Conservation (phyloP, 2,797 vertebrate genomes). For the Sebastiscus albofasciatus region DNA sequence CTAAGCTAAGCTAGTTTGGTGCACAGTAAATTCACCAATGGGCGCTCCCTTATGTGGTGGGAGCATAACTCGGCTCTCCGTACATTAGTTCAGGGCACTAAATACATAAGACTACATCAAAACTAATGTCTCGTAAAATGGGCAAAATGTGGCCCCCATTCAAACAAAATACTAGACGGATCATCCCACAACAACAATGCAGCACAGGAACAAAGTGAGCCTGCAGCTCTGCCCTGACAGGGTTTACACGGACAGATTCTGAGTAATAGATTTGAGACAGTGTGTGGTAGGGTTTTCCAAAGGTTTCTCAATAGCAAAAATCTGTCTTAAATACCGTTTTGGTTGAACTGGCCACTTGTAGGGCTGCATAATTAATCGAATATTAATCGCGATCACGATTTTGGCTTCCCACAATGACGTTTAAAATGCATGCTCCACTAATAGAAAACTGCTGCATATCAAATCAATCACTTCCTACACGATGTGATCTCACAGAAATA, state of each 20-base stretch:
- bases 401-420: too few relatives aligned
- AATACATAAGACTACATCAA: conserved; percentile 1
- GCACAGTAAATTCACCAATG: not conserved
- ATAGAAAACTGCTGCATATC: too few relatives aligned
- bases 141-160: not conserved
- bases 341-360: not conserved
- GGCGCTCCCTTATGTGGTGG: not conserved
- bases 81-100: not conserved
- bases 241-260: not conserved
- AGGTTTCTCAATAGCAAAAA: not conserved
- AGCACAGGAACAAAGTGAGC: not conserved
- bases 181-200: not conserved
- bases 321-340: not conserved
- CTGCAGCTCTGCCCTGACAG: not conserved
- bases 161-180: not conserved
- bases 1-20: not conserved
- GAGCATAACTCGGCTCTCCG: not conserved
- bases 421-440: too few relatives aligned
- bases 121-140: conserved; percentile 16
- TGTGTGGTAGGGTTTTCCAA: not conserved
- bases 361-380: too few relatives aligned
- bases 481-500: too few relatives aligned
- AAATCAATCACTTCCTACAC: too few relatives aligned
- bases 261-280: not conserved
- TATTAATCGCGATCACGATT: too few relatives aligned